Evolutionary conservation across 1,140 invertebrate species (phyloP).

Genomic region (Brachionus rotundiformis): DNA sequence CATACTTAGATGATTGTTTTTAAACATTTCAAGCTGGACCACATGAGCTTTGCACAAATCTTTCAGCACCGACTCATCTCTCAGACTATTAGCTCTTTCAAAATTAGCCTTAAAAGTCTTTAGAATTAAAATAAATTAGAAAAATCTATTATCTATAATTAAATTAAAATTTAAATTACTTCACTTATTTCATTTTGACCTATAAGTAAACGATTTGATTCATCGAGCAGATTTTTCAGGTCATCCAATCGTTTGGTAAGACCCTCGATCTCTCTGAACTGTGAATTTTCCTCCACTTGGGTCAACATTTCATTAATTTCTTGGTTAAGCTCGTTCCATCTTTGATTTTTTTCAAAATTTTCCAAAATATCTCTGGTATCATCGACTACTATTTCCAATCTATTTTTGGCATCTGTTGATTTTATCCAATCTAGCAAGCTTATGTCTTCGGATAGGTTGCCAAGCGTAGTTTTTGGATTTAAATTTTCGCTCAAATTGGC

Average conservation of each 20-base stretch:
- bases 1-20: constrained; percentile 29
- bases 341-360: constrained; percentile 35
- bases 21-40: constrained; percentile 26
- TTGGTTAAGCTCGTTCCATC: constrained; percentile 10
- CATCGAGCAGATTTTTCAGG: constrained; percentile 12
- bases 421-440: constrained; percentile 42
- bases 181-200: constrained; percentile 41
- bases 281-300: constrained; percentile 7
- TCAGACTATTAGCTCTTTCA: constrained; percentile 10
- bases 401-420: constrained; percentile 23
- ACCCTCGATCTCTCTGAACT: constrained; percentile 41
- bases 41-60: constrained; percentile 45
- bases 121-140: neutral
- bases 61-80: constrained; percentile 32
- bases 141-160: neutral
- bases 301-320: constrained; percentile 31
- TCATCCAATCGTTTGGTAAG: constrained; percentile 36
- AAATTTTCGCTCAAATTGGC: neutral
- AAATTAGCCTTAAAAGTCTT: constrained; percentile 33
- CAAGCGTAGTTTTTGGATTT: neutral
- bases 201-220: neutral
- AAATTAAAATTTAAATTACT: neutral
- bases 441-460: neutral
- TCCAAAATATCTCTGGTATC: constrained; percentile 30
- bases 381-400: neutral